Percentiles rank a stretch among this genome's conserved stretches.
Evolutionary conservation across 1,140 invertebrate species (phyloP).

Genomic region (Trinorchestia longiramus): DNA sequence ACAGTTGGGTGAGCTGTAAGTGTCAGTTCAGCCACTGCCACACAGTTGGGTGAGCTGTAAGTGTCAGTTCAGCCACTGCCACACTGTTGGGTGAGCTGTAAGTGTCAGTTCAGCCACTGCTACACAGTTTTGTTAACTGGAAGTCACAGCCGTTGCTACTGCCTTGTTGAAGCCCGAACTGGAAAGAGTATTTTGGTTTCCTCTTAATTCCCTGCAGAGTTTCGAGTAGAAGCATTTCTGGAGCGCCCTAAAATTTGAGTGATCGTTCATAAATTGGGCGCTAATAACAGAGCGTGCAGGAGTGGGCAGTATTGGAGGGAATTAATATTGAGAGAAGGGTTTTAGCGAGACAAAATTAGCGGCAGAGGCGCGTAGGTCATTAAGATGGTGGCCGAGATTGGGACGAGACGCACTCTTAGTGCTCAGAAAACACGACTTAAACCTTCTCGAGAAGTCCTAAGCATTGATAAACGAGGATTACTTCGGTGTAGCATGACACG

Average conservation of each 20-base stretch:
- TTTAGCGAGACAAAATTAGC: conserved; percentile 31
- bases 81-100: background rate
- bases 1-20: too few relatives aligned
- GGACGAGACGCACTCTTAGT: conserved; percentile 7
- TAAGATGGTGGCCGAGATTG: conserved; percentile 52
- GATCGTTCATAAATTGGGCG: conserved; percentile 48
- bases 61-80: background rate
- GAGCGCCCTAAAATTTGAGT: conserved; percentile 47
- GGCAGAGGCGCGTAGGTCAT: conserved; percentile 45
- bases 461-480: conserved; percentile 51
- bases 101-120: background rate
- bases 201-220: background rate
- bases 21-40: background rate
- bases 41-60: background rate
- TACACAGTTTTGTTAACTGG: background rate
- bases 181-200: background rate
- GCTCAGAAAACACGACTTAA: conserved; percentile 33
- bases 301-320: conserved; percentile 25
- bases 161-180: background rate
- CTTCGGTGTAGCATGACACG: conserved; percentile 37
- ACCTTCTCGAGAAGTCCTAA: conserved; percentile 32
- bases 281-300: conserved; percentile 40
- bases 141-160: background rate
- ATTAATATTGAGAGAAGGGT: conserved; percentile 37
- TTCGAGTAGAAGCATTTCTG: conserved; percentile 22